Evolutionary conservation across 2,797 vertebrate species (phyloP).

Genomic region (Enteromius mattozi): DNA sequence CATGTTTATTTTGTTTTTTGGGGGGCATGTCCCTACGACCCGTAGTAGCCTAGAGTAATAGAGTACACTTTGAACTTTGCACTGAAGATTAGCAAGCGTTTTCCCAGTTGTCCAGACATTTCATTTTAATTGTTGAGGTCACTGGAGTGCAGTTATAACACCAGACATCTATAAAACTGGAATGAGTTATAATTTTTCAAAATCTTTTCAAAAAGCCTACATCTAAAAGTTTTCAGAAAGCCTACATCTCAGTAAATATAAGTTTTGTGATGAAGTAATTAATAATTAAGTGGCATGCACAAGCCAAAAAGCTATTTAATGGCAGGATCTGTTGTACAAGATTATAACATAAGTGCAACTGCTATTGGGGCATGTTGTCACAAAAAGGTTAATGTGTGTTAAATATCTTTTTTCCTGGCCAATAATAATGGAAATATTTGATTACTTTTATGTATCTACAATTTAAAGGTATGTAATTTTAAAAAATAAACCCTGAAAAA

Average conservation of each 20-base stretch:
- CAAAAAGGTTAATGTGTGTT: neutral
- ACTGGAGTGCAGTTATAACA: neutral
- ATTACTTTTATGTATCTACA: neutral
- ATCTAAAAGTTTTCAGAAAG: no score
- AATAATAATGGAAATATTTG: neutral
- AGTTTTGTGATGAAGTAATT: neutral
- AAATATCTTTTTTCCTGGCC: neutral
- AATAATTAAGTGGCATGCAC: neutral
- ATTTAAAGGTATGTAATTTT: neutral
- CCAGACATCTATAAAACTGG: neutral
- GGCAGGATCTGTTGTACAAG: neutral
- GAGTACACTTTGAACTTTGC: conserved; percentile 30
- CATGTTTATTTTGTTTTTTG: neutral
- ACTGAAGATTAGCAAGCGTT: neutral
- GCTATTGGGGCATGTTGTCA: neutral
- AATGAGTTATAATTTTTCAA: neutral
- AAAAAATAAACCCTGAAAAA: neutral
- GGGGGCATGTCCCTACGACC: no score
- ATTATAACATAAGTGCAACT: neutral
- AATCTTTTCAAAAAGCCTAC: neutral
- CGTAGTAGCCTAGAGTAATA: neutral
- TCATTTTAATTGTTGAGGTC: conserved; percentile 14
- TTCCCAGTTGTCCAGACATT: conserved; percentile 15
- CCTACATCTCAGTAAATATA: neutral
- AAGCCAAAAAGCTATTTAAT: neutral